Base-by-base conservation (phyloP, 2,888 invertebrate species). In the Augochlorella aurata region DNA sequence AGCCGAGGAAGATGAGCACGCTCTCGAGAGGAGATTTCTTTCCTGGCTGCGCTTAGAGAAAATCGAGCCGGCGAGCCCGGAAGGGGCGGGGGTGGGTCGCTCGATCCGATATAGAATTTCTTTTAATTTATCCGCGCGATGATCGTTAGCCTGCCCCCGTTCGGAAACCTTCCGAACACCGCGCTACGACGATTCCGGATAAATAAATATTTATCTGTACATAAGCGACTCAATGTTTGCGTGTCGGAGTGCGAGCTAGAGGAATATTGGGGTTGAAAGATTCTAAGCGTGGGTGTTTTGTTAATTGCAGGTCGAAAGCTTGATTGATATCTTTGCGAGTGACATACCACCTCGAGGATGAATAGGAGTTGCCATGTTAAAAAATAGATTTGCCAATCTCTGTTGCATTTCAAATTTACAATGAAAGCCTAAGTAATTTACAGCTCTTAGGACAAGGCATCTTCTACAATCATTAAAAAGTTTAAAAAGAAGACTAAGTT, bases 1-100 rank as follows among this genome's bases (percentile, higher is more conserved):
- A 87, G 76, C 78, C 78, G 77, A 74, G 81, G 79, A 83, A 85
- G 85, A 85, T 61, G 79, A 79, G 74, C 77, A 87, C 78, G 76
- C 77, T 70, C 83, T 77, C 77, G 66, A 80, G 71, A 81, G 63
- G 49, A 77, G 79, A 71, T 79, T 79, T 84, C 84, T 79, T 83
- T 80, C 74, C 74, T 49, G 79, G 58, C 58, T 50, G 12, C 63
- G 82, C 38, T 79, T 75, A 78, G 67, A 71, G 75, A 79, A 77
- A 83, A 83, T 79, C 76, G 83, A 70, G 82, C 61, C 21, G 66
- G 38, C 69, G 21, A 24, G n/a, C n/a, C 66, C 61, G 69, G 52
- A 80, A 68, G 5, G 58, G 24, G 1, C 9, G 47, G 61, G 50
- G 24, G 4, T 3, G 44, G 66, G 10, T 18, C 8, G 16, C 24